Percentiles rank a stretch among this genome's conserved stretches.
Evolutionary conservation across 2,888 invertebrate genomes (phyloP).

Genomic region (Sinodicranocentrus sp.): DNA sequence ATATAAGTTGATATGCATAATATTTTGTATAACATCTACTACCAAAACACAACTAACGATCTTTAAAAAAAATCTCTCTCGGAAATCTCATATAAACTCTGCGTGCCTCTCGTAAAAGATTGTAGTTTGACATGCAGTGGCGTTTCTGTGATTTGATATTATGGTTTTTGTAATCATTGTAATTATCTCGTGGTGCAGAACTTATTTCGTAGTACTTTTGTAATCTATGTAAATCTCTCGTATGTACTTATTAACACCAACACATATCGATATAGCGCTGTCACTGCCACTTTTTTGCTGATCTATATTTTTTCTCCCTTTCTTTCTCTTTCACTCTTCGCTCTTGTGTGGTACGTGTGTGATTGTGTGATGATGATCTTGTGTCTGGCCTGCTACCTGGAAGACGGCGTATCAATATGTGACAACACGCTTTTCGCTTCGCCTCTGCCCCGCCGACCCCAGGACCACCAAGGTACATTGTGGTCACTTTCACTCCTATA

Average conservation of each 20-base stretch:
- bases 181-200: too few relatives aligned
- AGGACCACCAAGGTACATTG: conserved; percentile 74
- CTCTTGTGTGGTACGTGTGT: conserved; percentile 55
- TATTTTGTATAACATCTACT: too few relatives aligned
- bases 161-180: too few relatives aligned
- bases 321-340: conserved; percentile 45
- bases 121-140: background rate
- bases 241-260: too few relatives aligned
- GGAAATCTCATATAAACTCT: too few relatives aligned
- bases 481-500: conserved; percentile 64
- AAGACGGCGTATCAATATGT: conserved; percentile 76
- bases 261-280: background rate
- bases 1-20: too few relatives aligned
- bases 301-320: conserved; percentile 36
- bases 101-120: background rate
- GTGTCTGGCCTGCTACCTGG: conserved; percentile 53
- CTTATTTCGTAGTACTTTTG: too few relatives aligned
- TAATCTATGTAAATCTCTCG: too few relatives aligned
- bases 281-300: conserved; percentile 42
- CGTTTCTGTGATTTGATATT: background rate
- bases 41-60: too few relatives aligned
- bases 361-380: conserved; percentile 57
- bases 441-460: conserved; percentile 76
- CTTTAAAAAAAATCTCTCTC: too few relatives aligned
- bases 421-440: conserved; percentile 77